Evolutionary conservation across 2,888 invertebrate genomes (phyloP).

Genomic region (Drosophila koepferae): DNA sequence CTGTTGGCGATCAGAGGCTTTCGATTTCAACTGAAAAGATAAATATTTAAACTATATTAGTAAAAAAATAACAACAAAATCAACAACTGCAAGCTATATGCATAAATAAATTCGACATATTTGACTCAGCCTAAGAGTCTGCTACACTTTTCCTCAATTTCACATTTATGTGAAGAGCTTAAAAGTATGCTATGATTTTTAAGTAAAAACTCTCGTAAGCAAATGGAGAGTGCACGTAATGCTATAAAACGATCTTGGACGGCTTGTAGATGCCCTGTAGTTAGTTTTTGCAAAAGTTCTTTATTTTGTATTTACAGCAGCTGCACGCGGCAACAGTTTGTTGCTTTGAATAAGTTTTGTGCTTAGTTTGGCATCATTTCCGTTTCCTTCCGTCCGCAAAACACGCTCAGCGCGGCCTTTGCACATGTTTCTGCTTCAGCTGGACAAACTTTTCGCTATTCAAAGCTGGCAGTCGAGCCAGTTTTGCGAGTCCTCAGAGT

Average conservation of each 20-base stretch:
- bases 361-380: slow-evolving; percentile 17
- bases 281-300: neutral
- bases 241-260: neutral
- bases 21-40: neutral
- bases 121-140: neutral
- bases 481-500: slow-evolving; percentile 3
- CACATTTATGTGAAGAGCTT: neutral
- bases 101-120: neutral
- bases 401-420: neutral
- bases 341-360: slow-evolving; percentile 12
- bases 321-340: slow-evolving; percentile 16
- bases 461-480: slow-evolving; percentile 4
- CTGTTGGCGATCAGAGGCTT: neutral
- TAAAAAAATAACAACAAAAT: neutral
- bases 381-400: slow-evolving; percentile 15
- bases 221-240: neutral
- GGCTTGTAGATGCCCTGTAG: neutral
- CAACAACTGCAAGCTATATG: neutral
- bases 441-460: slow-evolving; percentile 29
- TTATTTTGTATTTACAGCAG: neutral
- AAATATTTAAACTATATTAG: neutral
- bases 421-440: slow-evolving; percentile 7
- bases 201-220: neutral
- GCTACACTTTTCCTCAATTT: neutral
- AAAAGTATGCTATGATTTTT: slow-evolving; percentile 4